Evolutionary conservation across 2,113 vertebrate genomes (phyloP), one percentile per base, ranked within the genome.

Genomic region (Limnothrissa miodon): DNA sequence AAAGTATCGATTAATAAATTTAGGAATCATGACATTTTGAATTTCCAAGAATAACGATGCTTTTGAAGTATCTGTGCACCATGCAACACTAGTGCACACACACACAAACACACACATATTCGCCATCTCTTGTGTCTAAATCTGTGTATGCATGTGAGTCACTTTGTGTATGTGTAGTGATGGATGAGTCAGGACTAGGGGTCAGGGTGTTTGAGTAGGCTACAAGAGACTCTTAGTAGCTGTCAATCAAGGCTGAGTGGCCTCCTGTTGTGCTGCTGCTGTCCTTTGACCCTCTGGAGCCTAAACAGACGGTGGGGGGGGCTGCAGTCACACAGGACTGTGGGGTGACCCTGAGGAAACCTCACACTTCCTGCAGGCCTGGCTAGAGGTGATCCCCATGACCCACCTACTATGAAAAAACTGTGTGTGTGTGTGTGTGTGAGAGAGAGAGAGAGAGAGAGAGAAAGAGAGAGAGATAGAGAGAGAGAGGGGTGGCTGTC

Each of bases 261-360:
- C 79, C 39, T 82, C 87, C 85, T 79, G 83, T 87, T 88, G 86
- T 83, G 86, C 53, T 46, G 87, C 46, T 8, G 11, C 29, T 48
- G 80, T 70, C 78, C 87, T 85, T 84, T 87, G 84, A 86, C 87
- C 84, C 84, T 79, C 81, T 25, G 25, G 11, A 48, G 81, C 51
- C 79, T 79, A 85, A 87, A 85, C 81, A 87, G 83, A 83, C 87
- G 79, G 81, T 85, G 88, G 87, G 87, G 87, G 82, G 83, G 36
- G 39, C 36, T 45, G 45, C 23, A 84, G 83, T 62, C 83, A 79
- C 70, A 83, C 78, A 51, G 74, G 70, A 51, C 84, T 13, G 79
- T 62, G 82, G 84, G 45, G 81, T 83, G 23, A 78, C 45, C 66
- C 70, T 66, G 39, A 25, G 25, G 10, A 66, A 70, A 66, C 59